Evolutionary conservation across 2,888 invertebrate genomes (phyloP), one percentile per base, ranked within the genome.

Genomic region (Drosophila eohydei): DNA sequence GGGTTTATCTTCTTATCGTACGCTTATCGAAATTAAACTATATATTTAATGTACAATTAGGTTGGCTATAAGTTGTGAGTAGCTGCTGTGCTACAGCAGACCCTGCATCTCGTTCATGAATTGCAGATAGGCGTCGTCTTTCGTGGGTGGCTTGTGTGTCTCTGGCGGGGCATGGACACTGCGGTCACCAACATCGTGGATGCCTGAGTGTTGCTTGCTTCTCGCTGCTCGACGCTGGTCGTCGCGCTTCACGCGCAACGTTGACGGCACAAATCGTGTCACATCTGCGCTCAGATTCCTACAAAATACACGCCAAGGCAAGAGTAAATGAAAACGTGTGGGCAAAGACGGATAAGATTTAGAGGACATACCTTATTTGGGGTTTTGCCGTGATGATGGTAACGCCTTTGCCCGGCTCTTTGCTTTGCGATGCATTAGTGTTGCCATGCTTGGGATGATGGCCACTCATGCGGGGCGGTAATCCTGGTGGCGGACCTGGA

Each of bases 61-160:
- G n/a, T 28, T 40, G 54, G 32, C 21, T n/a, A 55, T 43, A 9
- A 9, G n/a, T 32, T 21, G 14, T 0, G 26, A 32, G 21, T 12
- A 30, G 12, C 12, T 12, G 11, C 52, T 40, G 34, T 59, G 74
- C 84, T 95, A 98, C 91, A 99, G 94, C 34, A 99, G 94, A 56
- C 97, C 98, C 91, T 98, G 96, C 98, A 99, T 98, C 94, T 99
- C 99, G 92, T 96, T 96, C 98, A 99, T 99, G 92, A 99, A 99
- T 92, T 98, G 97, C 94, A 98, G 96, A 90, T 99, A 99, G 12
- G 99, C 99, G 91, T 99, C 99, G 91, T 99, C 99, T 92, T 99
- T 99, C 66, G 97, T 98, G 26, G 94, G 93, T 72, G 93, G 94
- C 55, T 91, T 91, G 55, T 91, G 91, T 1, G 91, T 66, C 56